Base-by-base conservation (phyloP, 2,888 invertebrate species). In the Encarsia formosa region DNA sequence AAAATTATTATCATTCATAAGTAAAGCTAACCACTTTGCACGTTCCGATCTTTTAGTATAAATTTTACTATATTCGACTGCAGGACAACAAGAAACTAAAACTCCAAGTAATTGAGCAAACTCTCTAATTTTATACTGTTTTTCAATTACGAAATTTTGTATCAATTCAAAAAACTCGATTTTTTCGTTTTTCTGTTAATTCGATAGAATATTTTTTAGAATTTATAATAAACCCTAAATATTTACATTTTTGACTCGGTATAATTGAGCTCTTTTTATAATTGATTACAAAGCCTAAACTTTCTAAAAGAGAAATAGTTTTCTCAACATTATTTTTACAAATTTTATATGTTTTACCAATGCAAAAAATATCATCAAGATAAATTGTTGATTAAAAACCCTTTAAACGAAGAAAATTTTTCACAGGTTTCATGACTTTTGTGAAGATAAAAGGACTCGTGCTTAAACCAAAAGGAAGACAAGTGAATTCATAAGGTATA, bases 81-180 rank as follows among this genome's bases (percentile, higher is more conserved):
- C 55, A 24, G 55, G 52, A 24, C 52, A 46, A 11, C 41, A 40
- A 19, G 53, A 93, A 0, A 77, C 97, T 50, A 93, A 93, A 16
- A 40, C 15, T 4, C 50, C 54, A 4, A 51, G 19, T 15, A 57
- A 38, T 11, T 47, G 9, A 9, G 44, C 49, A 40, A 58, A 55
- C 8, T 55, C 39, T 41, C 50, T 3, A 22, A 60, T 47, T 51
- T 56, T 54, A 6, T 40, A 54, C 1, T 11, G 34, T 9, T 32
- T 43, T 9, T n/a, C 20, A 8, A 47, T 29, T 35, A 34, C 22
- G 32, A 52, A 56, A 2, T 48, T 11, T 24, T 52, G 42, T 13
- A 43, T 8, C 22, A 52, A 23, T 15, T 37, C 9, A 26, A 19
- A 6, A 9, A 47, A 54, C 24, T 31, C 40, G 13, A 45, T 32